Base-by-base conservation (phyloP, 2,113 vertebrate species). In the Clarias batrachus region DNA sequence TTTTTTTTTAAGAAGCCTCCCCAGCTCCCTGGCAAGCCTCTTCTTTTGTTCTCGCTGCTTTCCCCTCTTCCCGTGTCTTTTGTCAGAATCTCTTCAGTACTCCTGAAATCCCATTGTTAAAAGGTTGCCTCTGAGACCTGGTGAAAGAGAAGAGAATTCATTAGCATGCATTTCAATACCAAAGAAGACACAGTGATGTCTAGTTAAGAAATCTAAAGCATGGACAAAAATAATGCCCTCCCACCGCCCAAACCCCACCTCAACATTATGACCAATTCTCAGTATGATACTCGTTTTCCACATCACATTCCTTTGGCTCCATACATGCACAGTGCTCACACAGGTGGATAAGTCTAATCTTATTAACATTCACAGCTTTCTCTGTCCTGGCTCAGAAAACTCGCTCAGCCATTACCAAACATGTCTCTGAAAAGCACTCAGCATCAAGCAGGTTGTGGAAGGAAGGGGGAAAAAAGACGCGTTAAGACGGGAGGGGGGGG, bases 61-160 rank as follows among this genome's bases (percentile, higher is more conserved):
- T 86, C 87, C 65, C 87, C 83, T 77, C 70, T 88, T 87, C 71
- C 86, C 87, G 41, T 23, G 78, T 4, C 87, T 83, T 91, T 93
- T 92, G 89, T 92, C 81, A 84, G 73, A 65, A 5, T 63, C 21
- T 89, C 88, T 89, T 94, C 91, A 93, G 87, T 92, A 91, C 83
- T 68, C 89, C 56, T 85, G 88, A 87, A 90, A 88, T 92, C 90
- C 93, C 93, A 93, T 92, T 86, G 89, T 91, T 86, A 48, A 48
- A 33, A 63, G 41, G 81, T 85, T 87, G 71, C 86, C 89, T 89
- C 62, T 1, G 79, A 93, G 92, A 93, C 90, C 94, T 95, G 92
- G 62, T 33, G 37, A 71, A 57, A 89, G 86, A 92, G 71, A 87
- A 65, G 83, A 76, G 88, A 87, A 89, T 90, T 79, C 77, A 89